Conservation (phyloP, 2,888 invertebrate genomes). For the Apodemia zela region DNA sequence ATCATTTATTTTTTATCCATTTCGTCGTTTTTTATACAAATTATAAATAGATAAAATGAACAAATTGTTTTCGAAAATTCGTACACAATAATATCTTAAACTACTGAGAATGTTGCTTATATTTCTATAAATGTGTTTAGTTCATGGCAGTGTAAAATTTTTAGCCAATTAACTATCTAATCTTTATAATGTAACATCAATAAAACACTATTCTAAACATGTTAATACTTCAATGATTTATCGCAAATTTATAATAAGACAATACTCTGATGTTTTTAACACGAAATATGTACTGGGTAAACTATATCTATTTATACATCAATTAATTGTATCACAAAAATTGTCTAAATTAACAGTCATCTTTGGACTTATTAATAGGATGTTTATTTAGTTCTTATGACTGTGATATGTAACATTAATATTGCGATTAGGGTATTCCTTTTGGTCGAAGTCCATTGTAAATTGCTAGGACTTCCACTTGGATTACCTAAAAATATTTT, state of each 20-base stretch:
- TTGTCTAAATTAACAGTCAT: slow-evolving; percentile 68
- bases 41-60: slow-evolving; percentile 30
- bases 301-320: slow-evolving; percentile 57
- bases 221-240: slow-evolving; percentile 13
- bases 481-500: slow-evolving; percentile 77
- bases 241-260: neutral
- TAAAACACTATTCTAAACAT: slow-evolving; percentile 28
- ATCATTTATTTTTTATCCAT: slow-evolving; percentile 14
- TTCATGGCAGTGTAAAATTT: slow-evolving; percentile 62
- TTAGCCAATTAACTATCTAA: slow-evolving; percentile 38
- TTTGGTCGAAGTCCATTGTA: slow-evolving; percentile 63
- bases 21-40: slow-evolving; percentile 30
- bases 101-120: slow-evolving; percentile 42
- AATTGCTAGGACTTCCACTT: slow-evolving; percentile 73
- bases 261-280: slow-evolving; percentile 2
- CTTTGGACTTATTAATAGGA: slow-evolving; percentile 53
- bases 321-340: slow-evolving; percentile 73
- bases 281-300: slow-evolving; percentile 12
- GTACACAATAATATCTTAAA: slow-evolving; percentile 61
- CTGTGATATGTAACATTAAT: slow-evolving; percentile 48
- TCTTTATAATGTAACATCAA: slow-evolving; percentile 31
- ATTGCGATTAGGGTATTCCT: slow-evolving; percentile 60
- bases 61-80: slow-evolving; percentile 73
- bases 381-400: slow-evolving; percentile 33
- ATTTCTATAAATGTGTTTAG: slow-evolving; percentile 45